Evolutionary conservation across 2,797 vertebrate species (phyloP).

Genomic region (Lates japonicus): DNA sequence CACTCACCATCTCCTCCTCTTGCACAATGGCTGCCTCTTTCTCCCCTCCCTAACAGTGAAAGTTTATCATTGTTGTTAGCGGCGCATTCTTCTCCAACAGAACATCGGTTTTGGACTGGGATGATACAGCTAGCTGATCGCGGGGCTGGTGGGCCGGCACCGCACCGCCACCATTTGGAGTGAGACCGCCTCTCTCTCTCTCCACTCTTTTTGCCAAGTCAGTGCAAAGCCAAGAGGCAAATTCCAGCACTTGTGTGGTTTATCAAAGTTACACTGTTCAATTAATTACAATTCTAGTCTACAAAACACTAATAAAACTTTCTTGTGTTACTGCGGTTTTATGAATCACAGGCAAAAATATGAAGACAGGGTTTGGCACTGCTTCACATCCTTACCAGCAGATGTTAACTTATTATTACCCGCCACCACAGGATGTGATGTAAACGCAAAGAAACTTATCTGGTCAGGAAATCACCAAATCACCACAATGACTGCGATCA

Average conservation of each 20-base stretch:
- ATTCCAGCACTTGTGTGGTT: constrained; percentile 38
- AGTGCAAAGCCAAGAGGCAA: constrained; percentile 54
- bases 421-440: constrained; percentile 63
- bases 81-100: constrained; percentile 41
- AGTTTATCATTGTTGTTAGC: constrained; percentile 31
- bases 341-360: constrained; percentile 37
- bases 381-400: constrained; percentile 30
- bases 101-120: constrained; percentile 50
- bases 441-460: constrained; percentile 32
- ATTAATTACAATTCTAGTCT: constrained; percentile 28
- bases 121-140: constrained; percentile 43
- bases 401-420: constrained; percentile 37
- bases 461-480: constrained; percentile 21
- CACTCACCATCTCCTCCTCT: constrained; percentile 38
- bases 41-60: constrained; percentile 17
- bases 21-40: constrained; percentile 56
- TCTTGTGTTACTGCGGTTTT: constrained; percentile 22
- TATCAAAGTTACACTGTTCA: constrained; percentile 47
- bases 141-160: constrained; percentile 9
- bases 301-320: constrained; percentile 20
- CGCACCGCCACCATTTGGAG: constrained; percentile 30
- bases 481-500: constrained; percentile 47
- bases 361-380: neutral
- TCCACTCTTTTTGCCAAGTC: constrained; percentile 40
- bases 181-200: constrained; percentile 30